These are phyloP conservation scores for Aviceda cuculoides DNA, from an alignment of 2,797 vertebrate genomes.

Conservation along the genomic window DNA sequence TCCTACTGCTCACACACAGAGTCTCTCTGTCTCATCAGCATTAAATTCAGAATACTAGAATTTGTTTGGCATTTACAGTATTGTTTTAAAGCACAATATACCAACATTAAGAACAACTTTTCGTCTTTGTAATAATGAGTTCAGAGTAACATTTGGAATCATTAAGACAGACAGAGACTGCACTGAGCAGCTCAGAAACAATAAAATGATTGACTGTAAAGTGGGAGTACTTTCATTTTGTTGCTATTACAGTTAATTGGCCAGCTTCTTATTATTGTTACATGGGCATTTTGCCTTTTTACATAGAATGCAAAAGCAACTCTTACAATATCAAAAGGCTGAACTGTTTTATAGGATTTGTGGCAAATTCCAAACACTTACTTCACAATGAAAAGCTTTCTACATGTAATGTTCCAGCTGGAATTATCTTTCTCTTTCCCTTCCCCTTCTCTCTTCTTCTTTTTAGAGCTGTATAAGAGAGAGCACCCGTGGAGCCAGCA, in stretches of 20 bases:
- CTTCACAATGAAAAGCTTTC: constrained; percentile 48
- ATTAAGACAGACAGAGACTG: not conserved
- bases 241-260: not conserved
- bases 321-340: constrained; percentile 20
- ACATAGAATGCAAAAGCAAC: constrained; percentile 22
- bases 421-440: not conserved
- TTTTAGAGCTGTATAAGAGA: not conserved
- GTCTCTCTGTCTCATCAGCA: not conserved
- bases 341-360: constrained; percentile 14
- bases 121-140: not conserved
- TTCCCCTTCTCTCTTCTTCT: not conserved
- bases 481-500: not conserved
- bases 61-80: not conserved
- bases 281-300: not conserved
- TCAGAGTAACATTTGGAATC: not conserved
- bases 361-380: constrained; percentile 48
- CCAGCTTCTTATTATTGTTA: constrained; percentile 8
- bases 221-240: not conserved
- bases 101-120: not conserved
- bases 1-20: not conserved
- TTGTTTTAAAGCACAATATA: not conserved
- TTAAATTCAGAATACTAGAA: not conserved
- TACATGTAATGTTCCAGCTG: constrained; percentile 54
- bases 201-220: not conserved
- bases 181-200: not conserved